These are phyloP conservation scores for Catostomus latipinnis DNA, from an alignment of 2,797 vertebrate species.

Conservation along the genomic window DNA sequence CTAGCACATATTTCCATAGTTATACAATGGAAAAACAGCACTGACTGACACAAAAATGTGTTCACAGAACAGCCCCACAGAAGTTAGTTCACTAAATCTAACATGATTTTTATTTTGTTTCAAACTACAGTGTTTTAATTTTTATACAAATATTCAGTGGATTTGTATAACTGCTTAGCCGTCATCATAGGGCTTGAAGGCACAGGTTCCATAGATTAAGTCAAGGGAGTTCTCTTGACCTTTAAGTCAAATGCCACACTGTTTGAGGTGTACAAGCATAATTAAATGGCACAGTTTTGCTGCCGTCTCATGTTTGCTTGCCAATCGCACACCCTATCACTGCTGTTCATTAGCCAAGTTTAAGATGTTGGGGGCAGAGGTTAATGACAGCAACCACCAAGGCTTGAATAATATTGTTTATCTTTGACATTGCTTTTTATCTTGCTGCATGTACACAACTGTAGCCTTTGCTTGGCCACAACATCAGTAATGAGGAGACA, in stretches of 20 bases:
- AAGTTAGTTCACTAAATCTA: neutral
- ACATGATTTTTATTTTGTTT: neutral
- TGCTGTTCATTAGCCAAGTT: conserved; percentile 73
- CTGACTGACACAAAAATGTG: too few relatives aligned
- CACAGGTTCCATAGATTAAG: conserved; percentile 73
- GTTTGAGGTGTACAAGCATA: conserved; percentile 73
- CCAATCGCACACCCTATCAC: conserved; percentile 53
- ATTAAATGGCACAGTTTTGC: conserved; percentile 71
- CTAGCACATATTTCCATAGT: too few relatives aligned
- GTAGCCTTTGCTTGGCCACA: conserved; percentile 70
- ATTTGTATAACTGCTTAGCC: neutral
- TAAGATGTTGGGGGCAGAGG: conserved; percentile 73
- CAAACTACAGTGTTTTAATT: neutral
- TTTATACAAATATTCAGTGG: neutral
- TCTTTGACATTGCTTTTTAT: conserved; percentile 57
- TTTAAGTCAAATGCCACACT: conserved; percentile 76
- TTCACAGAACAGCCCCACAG: neutral
- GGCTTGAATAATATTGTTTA: conserved; percentile 69
- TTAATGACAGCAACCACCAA: conserved; percentile 68
- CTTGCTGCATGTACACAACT: conserved; percentile 65
- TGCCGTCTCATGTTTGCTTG: conserved; percentile 63
- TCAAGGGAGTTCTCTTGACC: conserved; percentile 78
- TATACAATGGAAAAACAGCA: too few relatives aligned
- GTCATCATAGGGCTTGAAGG: conserved; percentile 56
- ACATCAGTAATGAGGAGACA: conserved; percentile 77